These are phyloP conservation scores for Aythya baeri DNA, from an alignment of 2,113 vertebrate genomes.

Conservation along the genomic window DNA sequence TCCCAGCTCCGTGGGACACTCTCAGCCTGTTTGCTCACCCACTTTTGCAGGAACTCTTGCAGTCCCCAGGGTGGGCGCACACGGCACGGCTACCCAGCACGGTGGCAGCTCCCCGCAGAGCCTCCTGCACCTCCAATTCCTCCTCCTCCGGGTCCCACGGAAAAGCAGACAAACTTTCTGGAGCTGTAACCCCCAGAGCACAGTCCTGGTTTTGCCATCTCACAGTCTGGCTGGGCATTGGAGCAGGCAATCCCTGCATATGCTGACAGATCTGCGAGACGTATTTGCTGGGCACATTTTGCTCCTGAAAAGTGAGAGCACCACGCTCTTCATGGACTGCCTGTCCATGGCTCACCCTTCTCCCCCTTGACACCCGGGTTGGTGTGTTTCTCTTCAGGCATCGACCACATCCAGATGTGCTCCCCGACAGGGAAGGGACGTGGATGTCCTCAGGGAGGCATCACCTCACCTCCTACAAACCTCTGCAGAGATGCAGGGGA, in stretches of 20 bases:
- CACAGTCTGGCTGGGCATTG: too few relatives aligned
- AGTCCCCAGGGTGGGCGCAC: not conserved
- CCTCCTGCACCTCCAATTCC: not conserved
- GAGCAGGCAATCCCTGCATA: not conserved
- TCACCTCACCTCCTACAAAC: not conserved
- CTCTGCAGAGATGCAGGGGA: not conserved
- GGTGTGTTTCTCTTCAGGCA: not conserved
- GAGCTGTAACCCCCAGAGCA: not conserved
- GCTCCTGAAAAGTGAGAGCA: not conserved
- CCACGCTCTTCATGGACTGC: too few relatives aligned
- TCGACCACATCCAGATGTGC: not conserved
- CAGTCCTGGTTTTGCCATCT: not conserved
- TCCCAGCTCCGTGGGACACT: too few relatives aligned
- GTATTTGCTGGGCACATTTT: not conserved
- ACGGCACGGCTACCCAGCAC: not conserved
- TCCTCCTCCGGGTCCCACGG: not conserved
- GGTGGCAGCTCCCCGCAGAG: not conserved
- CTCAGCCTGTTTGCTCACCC: not conserved
- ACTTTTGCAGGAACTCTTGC: not conserved
- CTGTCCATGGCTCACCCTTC: rapidly evolving
- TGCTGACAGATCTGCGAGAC: not conserved
- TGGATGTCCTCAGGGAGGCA: not conserved
- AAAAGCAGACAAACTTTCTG: not conserved
- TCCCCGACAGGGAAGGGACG: not conserved
- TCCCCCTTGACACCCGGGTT: not conserved